Evolutionary conservation across 2,888 invertebrate species (phyloP).

Genomic region (Coleophora deauratella): DNA sequence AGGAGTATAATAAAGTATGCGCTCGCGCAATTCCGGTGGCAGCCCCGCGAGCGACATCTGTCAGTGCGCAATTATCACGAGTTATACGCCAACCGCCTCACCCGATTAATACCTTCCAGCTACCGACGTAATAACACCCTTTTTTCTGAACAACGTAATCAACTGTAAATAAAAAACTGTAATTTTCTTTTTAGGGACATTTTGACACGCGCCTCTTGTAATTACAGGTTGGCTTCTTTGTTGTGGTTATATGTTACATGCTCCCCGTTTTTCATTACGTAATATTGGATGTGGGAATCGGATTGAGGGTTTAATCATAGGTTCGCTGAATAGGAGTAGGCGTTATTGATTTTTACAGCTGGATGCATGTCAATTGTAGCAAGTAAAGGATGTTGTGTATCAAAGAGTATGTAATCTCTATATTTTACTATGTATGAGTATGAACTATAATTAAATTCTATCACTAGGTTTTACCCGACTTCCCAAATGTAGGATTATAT

Average conservation of each 20-base stretch:
- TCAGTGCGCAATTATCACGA: conserved; percentile 39
- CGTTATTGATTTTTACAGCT: too few relatives aligned
- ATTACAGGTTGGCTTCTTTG: conserved; percentile 31
- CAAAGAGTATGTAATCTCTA: too few relatives aligned
- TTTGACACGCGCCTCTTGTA: conserved; percentile 31
- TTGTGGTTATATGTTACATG: conserved; percentile 62
- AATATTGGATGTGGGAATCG: background rate
- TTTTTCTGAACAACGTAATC: conserved; percentile 37
- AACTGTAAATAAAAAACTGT: conserved; percentile 32
- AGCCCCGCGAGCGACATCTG: conserved; percentile 50
- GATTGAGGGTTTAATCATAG: conserved; percentile 3
- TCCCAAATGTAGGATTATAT: too few relatives aligned
- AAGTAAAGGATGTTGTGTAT: too few relatives aligned
- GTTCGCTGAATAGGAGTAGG: too few relatives aligned
- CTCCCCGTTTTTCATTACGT: conserved; percentile 11
- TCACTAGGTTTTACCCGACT: too few relatives aligned
- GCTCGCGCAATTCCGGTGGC: conserved; percentile 40
- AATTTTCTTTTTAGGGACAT: conserved; percentile 37
- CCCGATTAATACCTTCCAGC: conserved; percentile 34
- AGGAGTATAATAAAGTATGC: conserved; percentile 35
- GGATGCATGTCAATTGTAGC: too few relatives aligned
- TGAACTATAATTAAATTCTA: too few relatives aligned
- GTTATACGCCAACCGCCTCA: conserved; percentile 45
- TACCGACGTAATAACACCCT: conserved; percentile 39
- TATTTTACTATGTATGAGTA: too few relatives aligned